These are phyloP conservation scores for Pteropus alecto DNA, from an alignment of 2,113 vertebrate species.

Conservation along the genomic window DNA sequence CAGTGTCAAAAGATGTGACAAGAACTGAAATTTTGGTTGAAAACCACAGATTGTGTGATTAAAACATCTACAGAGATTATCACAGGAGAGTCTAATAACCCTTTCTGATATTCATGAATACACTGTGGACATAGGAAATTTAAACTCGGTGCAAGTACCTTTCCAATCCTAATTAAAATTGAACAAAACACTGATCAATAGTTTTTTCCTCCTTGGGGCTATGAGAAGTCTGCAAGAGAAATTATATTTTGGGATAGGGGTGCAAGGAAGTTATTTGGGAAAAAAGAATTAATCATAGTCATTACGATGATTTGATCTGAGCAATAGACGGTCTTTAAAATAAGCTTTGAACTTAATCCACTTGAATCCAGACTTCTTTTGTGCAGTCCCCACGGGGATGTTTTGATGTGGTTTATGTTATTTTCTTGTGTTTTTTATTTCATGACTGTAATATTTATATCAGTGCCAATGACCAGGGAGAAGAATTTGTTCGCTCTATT, in stretches of 20 bases:
- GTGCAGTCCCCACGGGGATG: not conserved
- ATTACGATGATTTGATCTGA: constrained; percentile 49
- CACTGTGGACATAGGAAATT: constrained; percentile 71
- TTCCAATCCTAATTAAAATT: constrained; percentile 81
- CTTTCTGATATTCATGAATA: constrained; percentile 71
- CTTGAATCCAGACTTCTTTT: not conserved
- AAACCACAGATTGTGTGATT: constrained; percentile 79
- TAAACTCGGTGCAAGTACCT: constrained; percentile 74
- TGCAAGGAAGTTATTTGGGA: constrained; percentile 67
- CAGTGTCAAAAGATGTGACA: constrained; percentile 63
- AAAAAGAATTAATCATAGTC: constrained; percentile 66
- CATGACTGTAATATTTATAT: constrained; percentile 54
- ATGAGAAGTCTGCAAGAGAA: constrained; percentile 70
- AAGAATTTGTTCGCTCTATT: constrained; percentile 23
- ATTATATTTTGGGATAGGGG: constrained; percentile 66
- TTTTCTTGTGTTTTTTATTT: constrained; percentile 48
- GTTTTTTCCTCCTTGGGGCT: constrained; percentile 65
- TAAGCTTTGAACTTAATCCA: constrained; percentile 36
- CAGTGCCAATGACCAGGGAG: constrained; percentile 31
- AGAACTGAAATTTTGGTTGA: constrained; percentile 75
- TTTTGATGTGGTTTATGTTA: not conserved
- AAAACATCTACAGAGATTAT: constrained; percentile 78
- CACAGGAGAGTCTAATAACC: constrained; percentile 78
- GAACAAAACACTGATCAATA: constrained; percentile 79
- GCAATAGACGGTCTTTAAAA: constrained; percentile 33